These are phyloP conservation scores for Drosophila anceps DNA, from an alignment of 2,888 invertebrate genomes.

Conservation along the genomic window DNA sequence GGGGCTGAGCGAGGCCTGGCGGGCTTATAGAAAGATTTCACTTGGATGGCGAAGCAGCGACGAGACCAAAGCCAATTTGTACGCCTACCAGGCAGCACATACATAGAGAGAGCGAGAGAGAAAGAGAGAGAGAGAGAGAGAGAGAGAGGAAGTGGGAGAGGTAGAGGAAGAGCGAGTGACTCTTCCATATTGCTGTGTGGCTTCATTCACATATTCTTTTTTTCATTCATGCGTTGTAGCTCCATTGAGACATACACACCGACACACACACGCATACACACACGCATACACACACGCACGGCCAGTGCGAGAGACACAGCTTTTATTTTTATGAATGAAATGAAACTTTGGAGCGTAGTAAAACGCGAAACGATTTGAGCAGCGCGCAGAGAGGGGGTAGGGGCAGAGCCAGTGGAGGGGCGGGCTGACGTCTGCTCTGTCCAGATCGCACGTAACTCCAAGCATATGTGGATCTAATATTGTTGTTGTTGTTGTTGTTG, in stretches of 20 bases:
- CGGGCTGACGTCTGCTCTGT: constrained; percentile 28
- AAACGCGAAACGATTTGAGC: constrained; percentile 52
- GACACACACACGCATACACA: constrained; percentile 24
- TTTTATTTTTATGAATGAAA: constrained; percentile 81
- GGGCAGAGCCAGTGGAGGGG: neutral
- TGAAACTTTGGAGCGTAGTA: constrained; percentile 77
- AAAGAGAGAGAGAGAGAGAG: neutral
- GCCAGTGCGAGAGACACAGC: constrained; percentile 31
- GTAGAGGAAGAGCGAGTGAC: constrained; percentile 11
- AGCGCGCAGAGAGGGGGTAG: constrained; percentile 1
- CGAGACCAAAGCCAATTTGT: constrained; percentile 68
- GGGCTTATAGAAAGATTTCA: constrained; percentile 44
- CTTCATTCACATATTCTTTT: constrained; percentile 51
- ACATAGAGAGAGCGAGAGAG: neutral
- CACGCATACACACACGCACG: constrained; percentile 21
- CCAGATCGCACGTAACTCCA: constrained; percentile 65
- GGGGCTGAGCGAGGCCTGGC: neutral
- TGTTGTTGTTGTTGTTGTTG: constrained; percentile 4
- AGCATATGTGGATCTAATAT: constrained; percentile 33
- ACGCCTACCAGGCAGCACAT: constrained; percentile 62
- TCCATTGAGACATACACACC: constrained; percentile 39
- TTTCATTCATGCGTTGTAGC: constrained; percentile 17
- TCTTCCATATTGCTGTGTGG: constrained; percentile 42
- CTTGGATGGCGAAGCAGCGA: constrained; percentile 44
- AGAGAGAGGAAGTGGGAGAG: neutral